Base-by-base conservation (phyloP, 2,888 invertebrate species). In the Phyllotreta striolata region DNA sequence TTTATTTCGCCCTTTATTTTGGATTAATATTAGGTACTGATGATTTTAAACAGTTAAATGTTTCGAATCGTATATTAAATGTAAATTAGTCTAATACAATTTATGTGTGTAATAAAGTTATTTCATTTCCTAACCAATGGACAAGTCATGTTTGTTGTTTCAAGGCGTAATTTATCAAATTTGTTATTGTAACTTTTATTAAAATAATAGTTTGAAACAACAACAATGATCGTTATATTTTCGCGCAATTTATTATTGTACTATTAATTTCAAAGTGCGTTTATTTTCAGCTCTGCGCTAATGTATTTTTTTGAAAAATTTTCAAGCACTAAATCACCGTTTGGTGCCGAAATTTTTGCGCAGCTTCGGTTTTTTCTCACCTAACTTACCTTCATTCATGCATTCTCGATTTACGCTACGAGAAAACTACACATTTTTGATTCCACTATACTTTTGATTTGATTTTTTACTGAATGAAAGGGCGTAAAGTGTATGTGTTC, bases 401-500 rank as follows among this genome's bases (percentile, higher is more conserved):
- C 24, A 24, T 24, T 24, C 24, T 24, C 24, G 24, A 24, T 24
- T 3, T 24, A 24, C 24, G 24, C 24, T 24, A 24, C 1, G 24
- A 24, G 24, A 24, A 24, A 24, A 24, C 24, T 24, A 24, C 24
- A 24, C 24, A 24, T 24, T 24, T 24, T 24, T 24, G 24, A 24
- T 24, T 24, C 24, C 24, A 24, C 24, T 24, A 24, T 24, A 24
- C 24, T 24, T 24, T 44, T 44, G 10, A 13, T 44, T 10, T 12
- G 43, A 44, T 49, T 54, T 52, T 60, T 59, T 51, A 40, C 4
- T 69, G 70, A 73, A 72, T 75, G 74, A 74, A 72, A 73, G 75
- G 73, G 73, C 74, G 68, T 73, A 73, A 76, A 74, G 74, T 74
- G 78, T 73, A 76, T 75, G 77, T 77, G 77, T 76, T 76, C 77